Percentiles rank a stretch among this genome's conserved stretches.
phyloP scores from a whole-genome alignment of 2,113 vertebrate genomes.

The Oceanites oceanicus region DNA sequence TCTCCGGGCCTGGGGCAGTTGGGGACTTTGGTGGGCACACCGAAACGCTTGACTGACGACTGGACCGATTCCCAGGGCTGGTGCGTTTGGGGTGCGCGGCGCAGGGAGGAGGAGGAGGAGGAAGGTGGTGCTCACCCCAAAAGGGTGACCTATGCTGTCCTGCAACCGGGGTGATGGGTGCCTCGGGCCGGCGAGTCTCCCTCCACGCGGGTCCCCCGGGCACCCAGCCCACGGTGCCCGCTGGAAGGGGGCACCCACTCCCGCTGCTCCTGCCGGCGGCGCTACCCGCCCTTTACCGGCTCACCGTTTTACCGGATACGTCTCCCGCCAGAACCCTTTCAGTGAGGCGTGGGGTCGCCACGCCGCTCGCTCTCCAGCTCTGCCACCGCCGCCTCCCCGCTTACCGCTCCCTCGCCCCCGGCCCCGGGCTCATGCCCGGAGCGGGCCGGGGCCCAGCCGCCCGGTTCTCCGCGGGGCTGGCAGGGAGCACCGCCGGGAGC shows the following conservation, averaged over 20 bases:
- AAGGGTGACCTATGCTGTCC: accelerated
- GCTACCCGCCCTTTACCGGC: neutral
- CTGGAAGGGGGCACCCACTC: neutral
- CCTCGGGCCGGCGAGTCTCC: neutral
- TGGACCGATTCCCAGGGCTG: neutral
- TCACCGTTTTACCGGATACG: neutral
- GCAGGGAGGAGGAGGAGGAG: neutral
- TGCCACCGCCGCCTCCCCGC: neutral
- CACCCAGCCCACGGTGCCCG: neutral
- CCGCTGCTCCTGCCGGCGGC: no score
- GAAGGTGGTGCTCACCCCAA: no score
- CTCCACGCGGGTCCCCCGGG: neutral
- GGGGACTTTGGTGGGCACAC: neutral
- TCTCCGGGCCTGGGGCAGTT: no score
- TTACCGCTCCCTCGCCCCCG: no score
- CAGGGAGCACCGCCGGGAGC: no score
- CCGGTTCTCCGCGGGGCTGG: no score
- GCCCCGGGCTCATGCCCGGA: no score
- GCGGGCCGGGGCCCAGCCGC: neutral
- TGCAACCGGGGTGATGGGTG: neutral
- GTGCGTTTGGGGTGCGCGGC: neutral
- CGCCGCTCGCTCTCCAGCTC: neutral
- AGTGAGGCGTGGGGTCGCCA: neutral
- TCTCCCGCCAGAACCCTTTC: neutral
- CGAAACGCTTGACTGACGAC: accelerated